Evolutionary conservation across 1,140 invertebrate genomes (phyloP).

Genomic region (Danaus melanippus): DNA sequence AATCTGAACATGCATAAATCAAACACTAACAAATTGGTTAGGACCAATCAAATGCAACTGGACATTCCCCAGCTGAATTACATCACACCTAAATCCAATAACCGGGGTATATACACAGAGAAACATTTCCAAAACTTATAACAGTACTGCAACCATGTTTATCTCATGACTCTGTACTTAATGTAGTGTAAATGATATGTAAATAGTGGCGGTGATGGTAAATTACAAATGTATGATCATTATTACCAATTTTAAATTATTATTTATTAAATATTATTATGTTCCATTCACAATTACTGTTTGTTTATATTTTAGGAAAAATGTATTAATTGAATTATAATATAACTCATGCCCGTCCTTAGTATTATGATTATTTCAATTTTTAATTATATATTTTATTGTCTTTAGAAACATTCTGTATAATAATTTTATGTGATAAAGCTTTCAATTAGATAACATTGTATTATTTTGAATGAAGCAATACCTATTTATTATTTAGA

Average conservation of each 20-base stretch:
- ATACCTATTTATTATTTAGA: slow-evolving; percentile 26
- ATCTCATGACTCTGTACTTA: slow-evolving; percentile 30
- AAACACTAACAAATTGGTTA: slow-evolving; percentile 34
- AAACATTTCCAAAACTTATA: slow-evolving; percentile 69
- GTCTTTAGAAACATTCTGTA: no score
- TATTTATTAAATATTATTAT: no score
- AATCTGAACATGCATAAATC: slow-evolving; percentile 52
- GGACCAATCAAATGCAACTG: slow-evolving; percentile 40
- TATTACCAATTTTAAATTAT: no score
- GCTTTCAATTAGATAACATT: slow-evolving; percentile 11
- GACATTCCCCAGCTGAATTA: slow-evolving; percentile 61
- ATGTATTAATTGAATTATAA: no score
- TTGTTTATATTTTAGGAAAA: no score
- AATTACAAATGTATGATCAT: no score
- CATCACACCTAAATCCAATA: slow-evolving; percentile 54
- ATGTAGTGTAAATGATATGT: slow-evolving; percentile 35
- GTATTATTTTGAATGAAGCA: slow-evolving; percentile 24
- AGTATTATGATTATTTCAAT: slow-evolving; percentile 8
- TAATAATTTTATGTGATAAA: slow-evolving; percentile 8
- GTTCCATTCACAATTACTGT: no score
- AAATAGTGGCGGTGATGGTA: slow-evolving; percentile 52
- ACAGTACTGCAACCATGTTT: slow-evolving; percentile 34
- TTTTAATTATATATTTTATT: slow-evolving; percentile 1
- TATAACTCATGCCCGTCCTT: slow-evolving; percentile 16
- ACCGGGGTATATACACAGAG: slow-evolving; percentile 41